Evolutionary conservation across 2,797 vertebrate species (phyloP), one percentile per base, ranked within the genome.

Genomic region (Picus viridis): DNA sequence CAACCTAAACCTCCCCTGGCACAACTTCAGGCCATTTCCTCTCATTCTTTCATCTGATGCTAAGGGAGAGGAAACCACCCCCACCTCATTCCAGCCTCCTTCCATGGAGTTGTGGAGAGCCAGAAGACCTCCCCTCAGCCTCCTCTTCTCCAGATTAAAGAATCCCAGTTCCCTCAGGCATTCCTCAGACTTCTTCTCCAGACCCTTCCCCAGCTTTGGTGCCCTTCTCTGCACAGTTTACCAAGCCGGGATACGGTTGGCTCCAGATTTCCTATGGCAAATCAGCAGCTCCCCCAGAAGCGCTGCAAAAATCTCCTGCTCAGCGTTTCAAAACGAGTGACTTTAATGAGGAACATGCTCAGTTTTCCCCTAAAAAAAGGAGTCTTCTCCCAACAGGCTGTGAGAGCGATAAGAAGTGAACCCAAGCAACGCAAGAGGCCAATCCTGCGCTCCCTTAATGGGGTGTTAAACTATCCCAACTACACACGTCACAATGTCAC

Each of bases 381-480:
- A 51, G 24, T 9, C 17, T 19, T 64, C 32, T 76, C 58, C 39
- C 77, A 4, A 26, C 53, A 88, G 17, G 15, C 14, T 3, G 16
- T 16, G 58, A 51, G 67, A 51, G 53, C 71, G 36, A 10, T 51
- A 24, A 67, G 43, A 86, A 83, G 5, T 1, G 6, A 43, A 56
- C 80, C 83, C 78, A 83, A 61, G 56, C 47, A 22, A 2, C 7
- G 4, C 13, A 63, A 73, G 39, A 65, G 45, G 47, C 80, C 73
- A 6, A 36, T 47, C 62, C 86, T 22, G 51, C 7, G 1, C 78
- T 57, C 85, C 54, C 71, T 73, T 92, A 83, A 91, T 49, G 57
- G 54, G 88, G n/a, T 95, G 90, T 88, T 93, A 89, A 93, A 79
- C 84, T 49, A 88, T 83, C 92, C 79, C 83, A 91, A 84, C 90